phyloP scores from a whole-genome alignment of 2,797 vertebrate genomes.

The Micromesistius poutassou region DNA sequence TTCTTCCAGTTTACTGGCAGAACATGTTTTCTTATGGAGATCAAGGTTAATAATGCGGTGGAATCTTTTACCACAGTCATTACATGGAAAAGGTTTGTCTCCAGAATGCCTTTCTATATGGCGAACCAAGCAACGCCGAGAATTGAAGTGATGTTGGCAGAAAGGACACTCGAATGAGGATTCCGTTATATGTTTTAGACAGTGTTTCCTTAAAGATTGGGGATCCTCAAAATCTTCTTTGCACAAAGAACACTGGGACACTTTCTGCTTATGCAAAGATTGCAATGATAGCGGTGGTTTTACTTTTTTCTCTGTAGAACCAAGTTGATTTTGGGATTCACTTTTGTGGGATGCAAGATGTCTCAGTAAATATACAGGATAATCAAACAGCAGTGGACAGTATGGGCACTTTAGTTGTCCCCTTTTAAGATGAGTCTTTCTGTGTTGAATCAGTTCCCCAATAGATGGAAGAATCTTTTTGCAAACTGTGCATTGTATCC shows the following conservation, averaged over 20 bases:
- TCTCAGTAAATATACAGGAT: conserved; percentile 64
- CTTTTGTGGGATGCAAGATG: conserved; percentile 66
- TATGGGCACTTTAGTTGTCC: conserved; percentile 74
- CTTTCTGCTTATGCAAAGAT: conserved; percentile 28
- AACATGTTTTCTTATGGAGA: conserved; percentile 63
- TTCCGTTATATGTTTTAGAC: conserved; percentile 63
- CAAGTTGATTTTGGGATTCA: conserved; percentile 16
- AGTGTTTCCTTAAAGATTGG: conserved; percentile 64
- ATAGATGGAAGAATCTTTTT: conserved; percentile 67
- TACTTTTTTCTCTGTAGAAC: conserved; percentile 21
- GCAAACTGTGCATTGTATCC: conserved; percentile 76
- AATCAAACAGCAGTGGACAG: conserved; percentile 67
- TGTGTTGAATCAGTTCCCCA: conserved; percentile 73
- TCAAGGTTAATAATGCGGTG: conserved; percentile 46
- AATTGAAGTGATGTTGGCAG: conserved; percentile 58
- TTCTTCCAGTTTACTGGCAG: conserved; percentile 4
- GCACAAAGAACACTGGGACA: conserved; percentile 66
- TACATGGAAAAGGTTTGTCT: conserved; percentile 66
- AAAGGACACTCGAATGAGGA: conserved; percentile 67
- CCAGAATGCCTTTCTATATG: conserved; percentile 72
- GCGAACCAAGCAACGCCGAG: conserved; percentile 59
- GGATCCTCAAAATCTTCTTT: conserved; percentile 58
- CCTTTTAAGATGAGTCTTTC: conserved; percentile 63
- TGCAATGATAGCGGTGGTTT: conserved; percentile 24
- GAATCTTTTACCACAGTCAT: conserved; percentile 67